Base-by-base conservation (phyloP, 1,140 invertebrate species). In the Leucophenga varia region DNA sequence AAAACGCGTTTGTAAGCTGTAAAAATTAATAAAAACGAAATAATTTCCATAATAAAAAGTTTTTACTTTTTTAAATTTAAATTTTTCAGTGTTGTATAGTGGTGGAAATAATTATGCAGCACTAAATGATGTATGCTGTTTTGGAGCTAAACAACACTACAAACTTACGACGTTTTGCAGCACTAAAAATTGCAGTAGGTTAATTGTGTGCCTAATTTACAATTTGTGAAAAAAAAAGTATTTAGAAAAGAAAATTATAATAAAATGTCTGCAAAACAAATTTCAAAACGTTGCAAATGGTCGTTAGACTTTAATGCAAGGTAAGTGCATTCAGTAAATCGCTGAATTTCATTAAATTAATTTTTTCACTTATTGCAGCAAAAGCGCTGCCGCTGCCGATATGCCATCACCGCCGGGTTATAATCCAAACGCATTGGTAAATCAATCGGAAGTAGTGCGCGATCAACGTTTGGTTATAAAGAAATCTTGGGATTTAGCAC, bases 401-500 rank as follows among this genome's bases (percentile, higher is more conserved):
- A 73, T 93, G 39, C 77, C 88, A 4, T 84, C 86, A 20, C 93
- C 93, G 20, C 90, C 91, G 22, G 92, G 91, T 9, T 95, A 88
- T 53, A 90, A 85, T 76, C 82, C 87, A 41, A 84, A 84, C 10
- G 79, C 83, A 7, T 81, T 82, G 43, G 81, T 87, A 35, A 84
- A 80, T 58, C 86, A 88, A 52, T 84, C 80, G 25, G 91, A 89
- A 76, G 83, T 86, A 21, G 84, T 86, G 2, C 85, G 85, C 64
- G 85, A 91, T 64, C 84, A 85, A 51, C 82, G 89, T 59, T 78
- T 96, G 43, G 88, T 95, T 41, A 91, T 93, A 1, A 96, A 96
- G 76, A 93, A 96, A 75, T 92, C 95, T 35, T 99, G 97, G 97
- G 96, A 99, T 76, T 82, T 98, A 37, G 97, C 97, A 1, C 71